Conservation (phyloP, 2,888 invertebrate species). For the Myathropa florea region DNA sequence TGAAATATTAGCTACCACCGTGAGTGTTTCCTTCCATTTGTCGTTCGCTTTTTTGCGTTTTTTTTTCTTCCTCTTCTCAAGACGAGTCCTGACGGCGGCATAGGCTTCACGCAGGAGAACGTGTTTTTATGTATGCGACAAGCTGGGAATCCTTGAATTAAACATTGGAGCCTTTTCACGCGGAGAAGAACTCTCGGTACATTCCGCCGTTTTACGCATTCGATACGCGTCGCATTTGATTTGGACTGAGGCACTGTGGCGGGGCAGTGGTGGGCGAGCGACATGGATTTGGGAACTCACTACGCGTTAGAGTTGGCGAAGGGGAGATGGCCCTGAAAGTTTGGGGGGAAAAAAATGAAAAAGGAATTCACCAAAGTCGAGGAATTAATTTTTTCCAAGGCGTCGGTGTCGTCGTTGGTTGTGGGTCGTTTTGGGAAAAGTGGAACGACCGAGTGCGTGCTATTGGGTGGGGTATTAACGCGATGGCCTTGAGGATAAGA, state of each 20-base stretch:
- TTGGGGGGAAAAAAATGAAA: constrained; percentile 1
- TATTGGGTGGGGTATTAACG: background rate
- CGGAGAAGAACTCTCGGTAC: constrained; percentile 14
- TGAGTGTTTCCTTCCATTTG: background rate
- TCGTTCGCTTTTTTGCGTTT: constrained; percentile 13
- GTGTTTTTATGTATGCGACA: constrained; percentile 21
- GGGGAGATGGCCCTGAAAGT: constrained; percentile 43
- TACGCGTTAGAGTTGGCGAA: background rate
- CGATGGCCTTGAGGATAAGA: constrained; percentile 36
- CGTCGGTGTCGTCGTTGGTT: background rate
- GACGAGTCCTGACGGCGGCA: constrained; percentile 22
- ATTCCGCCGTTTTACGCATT: constrained; percentile 14
- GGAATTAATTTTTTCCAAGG: constrained; percentile 30
- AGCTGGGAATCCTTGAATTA: constrained; percentile 41
- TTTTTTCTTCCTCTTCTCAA: background rate
- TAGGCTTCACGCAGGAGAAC: constrained; percentile 47
- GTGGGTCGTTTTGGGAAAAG: background rate
- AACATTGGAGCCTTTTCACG: constrained; percentile 37
- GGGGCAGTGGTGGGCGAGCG: background rate
- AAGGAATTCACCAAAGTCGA: constrained; percentile 1
- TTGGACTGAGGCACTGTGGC: too few relatives aligned
- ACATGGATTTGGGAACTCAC: background rate
- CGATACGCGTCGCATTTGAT: constrained; percentile 42
- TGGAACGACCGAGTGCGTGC: constrained; percentile 11
- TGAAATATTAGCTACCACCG: constrained; percentile 49